Conservation (phyloP, 2,888 invertebrate genomes). For the Psylliodes chrysocephalus region DNA sequence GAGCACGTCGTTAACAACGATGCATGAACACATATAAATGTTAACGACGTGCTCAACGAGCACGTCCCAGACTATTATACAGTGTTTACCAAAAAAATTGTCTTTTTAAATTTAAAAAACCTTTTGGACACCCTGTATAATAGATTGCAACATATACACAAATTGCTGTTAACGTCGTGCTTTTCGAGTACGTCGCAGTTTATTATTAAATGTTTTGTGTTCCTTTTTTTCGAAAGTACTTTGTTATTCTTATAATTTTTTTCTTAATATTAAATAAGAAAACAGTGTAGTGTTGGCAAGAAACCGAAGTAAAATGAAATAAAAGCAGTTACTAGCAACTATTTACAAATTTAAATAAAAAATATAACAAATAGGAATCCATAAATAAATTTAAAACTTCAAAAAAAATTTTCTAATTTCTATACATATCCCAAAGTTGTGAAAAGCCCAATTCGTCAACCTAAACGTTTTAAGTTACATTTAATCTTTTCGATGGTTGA, state of each 20-base stretch:
- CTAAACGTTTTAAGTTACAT: background rate
- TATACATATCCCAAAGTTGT: constrained; percentile 4
- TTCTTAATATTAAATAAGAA: constrained; percentile 42
- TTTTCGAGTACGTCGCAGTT: too few species aligned
- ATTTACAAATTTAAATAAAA: constrained; percentile 56
- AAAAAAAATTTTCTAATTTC: constrained; percentile 29
- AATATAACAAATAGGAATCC: constrained; percentile 47
- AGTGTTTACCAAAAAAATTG: too few species aligned
- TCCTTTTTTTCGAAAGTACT: background rate
- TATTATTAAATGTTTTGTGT: too few species aligned
- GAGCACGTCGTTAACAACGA: too few species aligned
- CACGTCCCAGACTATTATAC: too few species aligned
- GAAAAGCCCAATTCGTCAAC: background rate
- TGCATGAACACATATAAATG: too few species aligned
- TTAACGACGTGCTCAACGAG: too few species aligned
- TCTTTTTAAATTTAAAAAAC: too few species aligned
- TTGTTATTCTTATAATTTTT: background rate
- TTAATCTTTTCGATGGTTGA: too few species aligned
- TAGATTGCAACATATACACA: too few species aligned
- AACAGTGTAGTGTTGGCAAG: constrained; percentile 22
- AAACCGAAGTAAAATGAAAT: constrained; percentile 22
- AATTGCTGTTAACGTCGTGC: too few species aligned
- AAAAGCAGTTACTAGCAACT: constrained; percentile 36
- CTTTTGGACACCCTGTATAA: too few species aligned
- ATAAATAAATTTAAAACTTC: constrained; percentile 51